Conservation (phyloP, 2,888 invertebrate species). For the Zeuzera pyrina region DNA sequence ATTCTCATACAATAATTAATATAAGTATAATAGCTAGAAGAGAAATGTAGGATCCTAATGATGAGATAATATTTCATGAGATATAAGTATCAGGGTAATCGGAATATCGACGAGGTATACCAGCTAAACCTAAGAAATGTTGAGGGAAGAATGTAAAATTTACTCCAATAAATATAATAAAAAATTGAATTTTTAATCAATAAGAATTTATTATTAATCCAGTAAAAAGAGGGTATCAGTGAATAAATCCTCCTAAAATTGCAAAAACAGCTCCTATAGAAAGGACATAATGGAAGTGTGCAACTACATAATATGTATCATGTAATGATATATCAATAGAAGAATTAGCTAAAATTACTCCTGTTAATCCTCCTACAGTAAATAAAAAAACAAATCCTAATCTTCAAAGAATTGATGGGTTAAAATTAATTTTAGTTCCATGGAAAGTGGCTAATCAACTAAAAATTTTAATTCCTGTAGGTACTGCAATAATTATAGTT, state of each 20-base stretch:
- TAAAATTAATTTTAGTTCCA: conserved; percentile 75
- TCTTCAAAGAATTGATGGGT: conserved; percentile 76
- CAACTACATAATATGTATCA: conserved; percentile 89
- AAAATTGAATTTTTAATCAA: conserved; percentile 79
- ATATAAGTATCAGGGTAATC: conserved; percentile 79
- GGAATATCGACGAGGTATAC: conserved; percentile 83
- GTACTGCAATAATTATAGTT: conserved; percentile 90
- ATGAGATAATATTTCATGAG: conserved; percentile 78
- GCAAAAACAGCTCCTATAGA: conserved; percentile 87
- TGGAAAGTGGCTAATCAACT: conserved; percentile 81
- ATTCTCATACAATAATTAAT: conserved; percentile 76
- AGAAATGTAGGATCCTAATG: conserved; percentile 78
- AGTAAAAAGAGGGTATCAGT: conserved; percentile 80
- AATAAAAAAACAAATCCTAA: conserved; percentile 86
- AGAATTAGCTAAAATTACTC: conserved; percentile 80
- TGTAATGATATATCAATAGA: conserved; percentile 84
- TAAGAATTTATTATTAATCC: conserved; percentile 73
- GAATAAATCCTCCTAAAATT: conserved; percentile 81
- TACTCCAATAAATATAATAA: conserved; percentile 81
- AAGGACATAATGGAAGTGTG: conserved; percentile 87
- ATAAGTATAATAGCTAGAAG: conserved; percentile 72
- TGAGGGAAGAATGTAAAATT: conserved; percentile 88
- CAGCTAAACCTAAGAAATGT: conserved; percentile 74
- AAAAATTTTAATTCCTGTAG: conserved; percentile 89
- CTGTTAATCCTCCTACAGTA: conserved; percentile 81